phyloP scores from a whole-genome alignment of 2,113 vertebrate genomes.

The Lethenteron camtschaticum region DNA sequence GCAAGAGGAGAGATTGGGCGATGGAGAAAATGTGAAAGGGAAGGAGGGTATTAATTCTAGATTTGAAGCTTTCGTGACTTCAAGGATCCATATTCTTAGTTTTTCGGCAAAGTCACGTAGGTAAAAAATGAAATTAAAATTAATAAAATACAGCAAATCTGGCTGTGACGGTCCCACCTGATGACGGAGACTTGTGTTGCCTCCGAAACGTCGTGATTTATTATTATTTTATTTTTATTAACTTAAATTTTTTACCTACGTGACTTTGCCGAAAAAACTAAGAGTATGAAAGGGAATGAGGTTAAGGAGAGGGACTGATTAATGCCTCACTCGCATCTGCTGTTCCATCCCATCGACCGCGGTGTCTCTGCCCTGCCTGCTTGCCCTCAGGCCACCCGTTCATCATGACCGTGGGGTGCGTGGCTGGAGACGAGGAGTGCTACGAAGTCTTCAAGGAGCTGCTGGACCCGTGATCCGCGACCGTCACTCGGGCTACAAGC shows the following conservation, averaged over 20 bases:
- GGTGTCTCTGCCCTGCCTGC: not conserved
- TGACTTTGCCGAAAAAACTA: no score
- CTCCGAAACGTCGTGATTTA: no score
- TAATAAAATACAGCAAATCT: no score
- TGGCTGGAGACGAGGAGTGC: slow-evolving; percentile 65
- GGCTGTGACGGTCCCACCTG: no score
- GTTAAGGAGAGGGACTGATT: not conserved
- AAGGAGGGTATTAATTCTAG: not conserved
- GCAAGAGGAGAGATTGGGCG: not conserved
- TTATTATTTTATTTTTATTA: no score
- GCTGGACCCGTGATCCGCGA: slow-evolving; percentile 63
- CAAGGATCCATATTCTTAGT: no score
- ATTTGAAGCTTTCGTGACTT: no score
- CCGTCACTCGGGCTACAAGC: slow-evolving; percentile 62
- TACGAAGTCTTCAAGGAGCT: slow-evolving; percentile 57
- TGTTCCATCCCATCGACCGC: not conserved
- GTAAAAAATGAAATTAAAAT: no score
- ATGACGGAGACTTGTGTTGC: no score
- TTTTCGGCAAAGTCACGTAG: no score
- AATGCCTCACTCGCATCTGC: not conserved
- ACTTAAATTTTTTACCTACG: no score
- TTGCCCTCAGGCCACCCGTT: slow-evolving; percentile 48
- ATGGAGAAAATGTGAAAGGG: not conserved
- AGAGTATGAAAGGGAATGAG: not conserved
- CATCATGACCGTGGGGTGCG: slow-evolving; percentile 80